phyloP scores from a whole-genome alignment of 1,140 invertebrate genomes.

The Laupala kohalensis region DNA sequence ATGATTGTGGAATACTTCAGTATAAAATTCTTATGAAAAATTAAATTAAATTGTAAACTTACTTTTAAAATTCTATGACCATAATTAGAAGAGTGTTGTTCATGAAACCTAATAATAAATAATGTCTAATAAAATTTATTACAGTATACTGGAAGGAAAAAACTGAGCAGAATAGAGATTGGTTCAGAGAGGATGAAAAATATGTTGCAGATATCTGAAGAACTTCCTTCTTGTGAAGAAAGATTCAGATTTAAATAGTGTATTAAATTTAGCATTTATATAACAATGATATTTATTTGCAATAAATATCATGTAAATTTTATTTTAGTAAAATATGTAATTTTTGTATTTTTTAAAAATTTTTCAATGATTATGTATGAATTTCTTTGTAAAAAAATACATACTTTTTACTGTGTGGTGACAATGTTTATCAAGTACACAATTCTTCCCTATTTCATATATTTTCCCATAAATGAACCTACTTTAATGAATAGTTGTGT shows the following conservation, averaged over 20 bases:
- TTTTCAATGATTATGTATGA: too few species aligned
- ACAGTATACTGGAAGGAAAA: constrained; percentile 38
- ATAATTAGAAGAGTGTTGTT: not conserved
- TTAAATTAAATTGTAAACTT: too few species aligned
- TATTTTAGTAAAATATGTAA: not conserved
- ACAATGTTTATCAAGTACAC: too few species aligned
- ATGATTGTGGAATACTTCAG: too few species aligned
- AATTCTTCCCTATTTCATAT: too few species aligned
- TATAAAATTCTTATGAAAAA: too few species aligned
- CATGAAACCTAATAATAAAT: not conserved
- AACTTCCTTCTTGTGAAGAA: not conserved
- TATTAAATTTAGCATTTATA: too few species aligned
- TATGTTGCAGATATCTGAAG: constrained; percentile 27
- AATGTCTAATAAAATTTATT: constrained; percentile 13
- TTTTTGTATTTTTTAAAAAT: not conserved
- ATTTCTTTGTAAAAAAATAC: too few species aligned
- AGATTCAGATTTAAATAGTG: not conserved
- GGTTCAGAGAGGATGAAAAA: constrained; percentile 41
- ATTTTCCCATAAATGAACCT: too few species aligned
- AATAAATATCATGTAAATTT: not conserved
- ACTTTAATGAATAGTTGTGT: too few species aligned
- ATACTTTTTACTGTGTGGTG: too few species aligned
- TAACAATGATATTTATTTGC: not conserved
- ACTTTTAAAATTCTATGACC: too few species aligned
- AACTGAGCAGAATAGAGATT: constrained; percentile 33